Percentiles rank a stretch among this genome's conserved stretches.
phyloP scores from a whole-genome alignment of 2,888 invertebrate species.

The Tetramorium bicarinatum region DNA sequence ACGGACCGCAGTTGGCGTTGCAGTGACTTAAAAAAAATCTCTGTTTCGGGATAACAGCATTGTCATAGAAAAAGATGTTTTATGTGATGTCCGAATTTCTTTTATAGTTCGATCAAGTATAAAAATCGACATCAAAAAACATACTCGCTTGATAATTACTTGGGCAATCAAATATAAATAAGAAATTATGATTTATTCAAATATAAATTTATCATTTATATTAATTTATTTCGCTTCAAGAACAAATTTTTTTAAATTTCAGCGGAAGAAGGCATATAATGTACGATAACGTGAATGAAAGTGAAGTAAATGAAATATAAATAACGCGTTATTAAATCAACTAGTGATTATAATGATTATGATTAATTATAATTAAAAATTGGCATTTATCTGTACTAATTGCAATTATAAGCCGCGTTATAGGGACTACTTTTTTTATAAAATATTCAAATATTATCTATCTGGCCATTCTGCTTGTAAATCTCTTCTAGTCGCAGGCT shows the following conservation, averaged over 20 bases:
- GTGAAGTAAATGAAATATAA: background rate
- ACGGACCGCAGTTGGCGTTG: constrained; percentile 62
- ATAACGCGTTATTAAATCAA: background rate
- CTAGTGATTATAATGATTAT: background rate
- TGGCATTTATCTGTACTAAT: background rate
- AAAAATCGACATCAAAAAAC: background rate
- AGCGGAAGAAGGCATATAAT: background rate
- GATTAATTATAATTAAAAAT: background rate
- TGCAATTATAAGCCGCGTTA: background rate
- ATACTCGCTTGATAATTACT: background rate
- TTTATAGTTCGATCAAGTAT: background rate
- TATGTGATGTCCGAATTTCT: background rate
- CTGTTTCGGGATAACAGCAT: constrained; percentile 33
- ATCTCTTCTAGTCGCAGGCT: constrained; percentile 19
- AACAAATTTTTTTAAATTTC: background rate
- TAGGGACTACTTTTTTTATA: background rate
- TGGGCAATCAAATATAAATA: background rate
- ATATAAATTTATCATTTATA: background rate
- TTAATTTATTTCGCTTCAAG: background rate
- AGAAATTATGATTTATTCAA: background rate
- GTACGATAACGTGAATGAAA: background rate
- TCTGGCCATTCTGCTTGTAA: background rate
- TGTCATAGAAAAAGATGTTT: constrained; percentile 1
- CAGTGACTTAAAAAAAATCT: constrained; percentile 61
- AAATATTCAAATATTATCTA: background rate